Conservation (phyloP, 2,113 vertebrate species). For the Telmatochromis sp. region DNA sequence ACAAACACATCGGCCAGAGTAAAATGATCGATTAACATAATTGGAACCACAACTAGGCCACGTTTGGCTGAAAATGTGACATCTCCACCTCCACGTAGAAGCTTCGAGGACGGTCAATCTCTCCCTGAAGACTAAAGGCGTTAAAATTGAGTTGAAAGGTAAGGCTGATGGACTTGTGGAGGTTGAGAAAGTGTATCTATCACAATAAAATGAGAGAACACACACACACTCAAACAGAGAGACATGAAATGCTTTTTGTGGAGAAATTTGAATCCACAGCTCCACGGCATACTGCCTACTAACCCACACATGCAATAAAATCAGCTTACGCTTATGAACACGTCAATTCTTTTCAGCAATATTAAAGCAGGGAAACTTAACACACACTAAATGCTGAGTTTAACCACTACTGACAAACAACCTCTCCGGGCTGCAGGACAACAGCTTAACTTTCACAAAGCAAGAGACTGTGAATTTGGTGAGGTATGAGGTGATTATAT, state of each 20-base stretch:
- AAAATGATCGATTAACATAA: neutral
- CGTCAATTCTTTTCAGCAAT: neutral
- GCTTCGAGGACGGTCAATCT: neutral
- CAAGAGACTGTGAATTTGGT: neutral
- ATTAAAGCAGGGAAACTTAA: neutral
- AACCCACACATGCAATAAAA: neutral
- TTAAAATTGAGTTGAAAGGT: neutral
- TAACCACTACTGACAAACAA: accelerated
- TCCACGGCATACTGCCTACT: neutral
- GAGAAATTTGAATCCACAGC: neutral
- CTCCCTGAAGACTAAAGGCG: neutral
- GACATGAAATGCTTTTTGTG: neutral
- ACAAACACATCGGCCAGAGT: neutral
- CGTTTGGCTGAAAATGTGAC: accelerated
- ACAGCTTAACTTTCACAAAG: neutral
- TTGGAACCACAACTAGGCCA: neutral
- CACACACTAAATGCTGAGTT: neutral
- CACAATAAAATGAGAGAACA: accelerated
- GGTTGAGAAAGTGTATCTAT: neutral
- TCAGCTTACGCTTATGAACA: accelerated
- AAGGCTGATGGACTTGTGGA: neutral
- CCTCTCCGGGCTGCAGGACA: accelerated
- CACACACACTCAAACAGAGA: neutral
- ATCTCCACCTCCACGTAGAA: neutral
- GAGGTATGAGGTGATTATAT: neutral